Conservation (phyloP, 1,140 invertebrate species). For the Glossosoma conforme region DNA sequence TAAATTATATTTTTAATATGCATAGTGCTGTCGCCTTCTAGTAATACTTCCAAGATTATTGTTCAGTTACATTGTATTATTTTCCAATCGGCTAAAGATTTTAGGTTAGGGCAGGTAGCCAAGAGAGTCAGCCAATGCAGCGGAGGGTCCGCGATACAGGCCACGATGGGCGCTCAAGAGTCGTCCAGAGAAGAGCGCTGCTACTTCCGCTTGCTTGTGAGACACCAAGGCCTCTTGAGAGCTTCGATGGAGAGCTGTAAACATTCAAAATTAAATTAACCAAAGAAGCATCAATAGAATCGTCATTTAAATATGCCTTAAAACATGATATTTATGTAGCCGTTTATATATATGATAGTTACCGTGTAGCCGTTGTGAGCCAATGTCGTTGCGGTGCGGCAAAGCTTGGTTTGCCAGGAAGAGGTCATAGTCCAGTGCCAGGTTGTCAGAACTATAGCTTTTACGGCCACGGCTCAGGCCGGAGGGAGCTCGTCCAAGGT, state of each 20-base stretch:
- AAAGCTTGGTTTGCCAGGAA: slow-evolving; percentile 52
- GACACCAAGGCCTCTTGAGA: slow-evolving; percentile 73
- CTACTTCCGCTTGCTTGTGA: slow-evolving; percentile 84
- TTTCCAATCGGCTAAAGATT: no score
- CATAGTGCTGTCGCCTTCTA: no score
- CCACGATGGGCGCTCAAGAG: slow-evolving; percentile 50
- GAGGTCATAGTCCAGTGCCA: slow-evolving; percentile 67
- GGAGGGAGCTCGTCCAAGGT: slow-evolving; percentile 20
- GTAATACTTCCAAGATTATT: no score
- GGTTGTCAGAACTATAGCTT: slow-evolving; percentile 55
- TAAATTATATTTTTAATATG: no score
- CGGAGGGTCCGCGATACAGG: slow-evolving; percentile 33
- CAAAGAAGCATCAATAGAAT: background rate
- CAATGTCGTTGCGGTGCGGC: slow-evolving; percentile 34
- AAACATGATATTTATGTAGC: no score
- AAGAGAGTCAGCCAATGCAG: slow-evolving; percentile 40
- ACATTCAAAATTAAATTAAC: background rate
- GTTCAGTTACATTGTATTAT: no score
- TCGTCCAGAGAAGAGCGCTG: slow-evolving; percentile 72
- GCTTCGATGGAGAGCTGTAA: slow-evolving; percentile 51
- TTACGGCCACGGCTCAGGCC: slow-evolving; percentile 35
- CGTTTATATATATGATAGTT: slow-evolving; percentile 1
- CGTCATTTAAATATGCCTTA: no score
- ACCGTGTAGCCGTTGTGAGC: slow-evolving; percentile 46
- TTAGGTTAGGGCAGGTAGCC: slow-evolving; percentile 47